A percentile compares a stretch with the other conserved stretches of the same genome.
phyloP scores from a whole-genome alignment of 2,888 invertebrate genomes.

The Trachelus iudaicus region DNA sequence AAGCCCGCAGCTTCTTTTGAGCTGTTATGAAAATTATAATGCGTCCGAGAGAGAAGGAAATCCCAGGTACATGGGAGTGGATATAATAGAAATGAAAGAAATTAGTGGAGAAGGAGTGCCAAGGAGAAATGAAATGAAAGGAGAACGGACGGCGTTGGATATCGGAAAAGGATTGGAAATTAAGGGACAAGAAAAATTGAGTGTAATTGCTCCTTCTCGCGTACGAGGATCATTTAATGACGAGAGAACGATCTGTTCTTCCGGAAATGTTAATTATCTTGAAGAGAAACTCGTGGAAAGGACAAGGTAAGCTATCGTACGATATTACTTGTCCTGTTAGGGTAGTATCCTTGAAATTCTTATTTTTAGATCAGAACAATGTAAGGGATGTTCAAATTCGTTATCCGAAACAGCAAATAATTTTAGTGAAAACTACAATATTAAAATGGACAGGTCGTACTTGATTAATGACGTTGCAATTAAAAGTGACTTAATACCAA shows the following conservation, averaged over 20 bases:
- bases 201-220: background rate
- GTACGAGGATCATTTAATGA: background rate
- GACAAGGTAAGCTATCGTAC: background rate
- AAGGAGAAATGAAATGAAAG: background rate
- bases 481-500: background rate
- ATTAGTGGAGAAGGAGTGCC: background rate
- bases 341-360: background rate
- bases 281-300: background rate
- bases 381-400: background rate
- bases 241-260: background rate
- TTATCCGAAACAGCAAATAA: background rate
- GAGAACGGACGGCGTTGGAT: background rate
- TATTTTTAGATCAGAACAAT: background rate
- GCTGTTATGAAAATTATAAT: background rate
- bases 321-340: background rate
- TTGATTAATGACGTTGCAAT: background rate
- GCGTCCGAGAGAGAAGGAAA: background rate
- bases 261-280: background rate
- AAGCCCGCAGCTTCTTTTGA: background rate
- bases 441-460: background rate
- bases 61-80: background rate
- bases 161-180: background rate
- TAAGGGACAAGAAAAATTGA: background rate
- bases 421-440: background rate
- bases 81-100: background rate